Evolutionary conservation across 2,113 vertebrate genomes (phyloP), one percentile per base, ranked within the genome.

Genomic region (Petaurus breviceps): DNA sequence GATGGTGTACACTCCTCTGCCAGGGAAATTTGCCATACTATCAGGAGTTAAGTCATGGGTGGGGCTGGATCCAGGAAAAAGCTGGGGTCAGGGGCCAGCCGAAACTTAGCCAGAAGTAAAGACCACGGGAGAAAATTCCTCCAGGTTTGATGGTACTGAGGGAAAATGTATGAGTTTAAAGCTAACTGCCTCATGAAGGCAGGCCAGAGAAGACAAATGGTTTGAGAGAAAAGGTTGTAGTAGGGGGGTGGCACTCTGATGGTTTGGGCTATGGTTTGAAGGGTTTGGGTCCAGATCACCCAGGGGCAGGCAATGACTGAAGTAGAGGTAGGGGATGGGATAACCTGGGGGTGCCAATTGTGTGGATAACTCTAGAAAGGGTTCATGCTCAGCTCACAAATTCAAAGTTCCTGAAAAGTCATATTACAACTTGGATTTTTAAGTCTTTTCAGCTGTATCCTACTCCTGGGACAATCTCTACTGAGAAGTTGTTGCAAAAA

Each of bases 111-210:
- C 97, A 12, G 97, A 89, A 77, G 98, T 8, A 91, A 98, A 97
- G 25, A 97, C 95, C 96, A 98, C 96, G 90, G 96, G 97, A 51
- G 98, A 91, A 51, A 98, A 98, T 22, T 98, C 98, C n/a, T 98
- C 98, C 19, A 98, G 95, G 95, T 31, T 98, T 98, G 57, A 98
- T 98, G 28, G 98, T 98, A 94, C 97, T 98, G 95, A 98, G 97
- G 90, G 97, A 49, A 19, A 97, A 12, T 26, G 97, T 68, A 52
- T 97, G 98, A 68, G 77, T 0, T 2, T 97, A 95, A 92, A 96
- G 90, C 50, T 95, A 0, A 97, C 96, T 57, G 95, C 51, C 51
- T 51, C 51, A 43, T n/a, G 94, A 54, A 95, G 57, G 95, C 7
- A 96, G 90, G 89, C 43, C 22, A 49, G 68, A 93, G 89, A 96